Evolutionary conservation across 2,888 invertebrate genomes (phyloP), one percentile per base, ranked within the genome.

Genomic region (Enchytraeus crypticus): DNA sequence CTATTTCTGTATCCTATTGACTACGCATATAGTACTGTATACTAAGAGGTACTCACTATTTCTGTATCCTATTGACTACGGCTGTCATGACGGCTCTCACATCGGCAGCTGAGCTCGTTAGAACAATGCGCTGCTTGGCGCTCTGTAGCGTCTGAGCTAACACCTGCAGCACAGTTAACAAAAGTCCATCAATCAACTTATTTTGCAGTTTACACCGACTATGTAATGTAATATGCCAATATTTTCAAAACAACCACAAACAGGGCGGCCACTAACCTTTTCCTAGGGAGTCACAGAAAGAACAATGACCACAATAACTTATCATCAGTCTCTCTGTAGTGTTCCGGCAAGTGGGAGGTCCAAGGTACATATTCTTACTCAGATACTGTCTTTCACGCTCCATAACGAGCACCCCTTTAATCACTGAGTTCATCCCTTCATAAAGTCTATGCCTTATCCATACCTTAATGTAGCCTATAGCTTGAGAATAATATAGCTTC

Each of bases 31-130:
- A n/a, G n/a, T n/a, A n/a, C n/a, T n/a, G n/a, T n/a, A n/a, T n/a
- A n/a, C n/a, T n/a, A n/a, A n/a, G n/a, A n/a, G n/a, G n/a, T n/a
- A 62, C 86, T 87, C 79, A 92, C 90, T 89, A 91, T 83, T 93
- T 93, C 74, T 90, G 89, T 72, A 91, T 87, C 77, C 90, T 87
- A 62, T 86, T 86, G 79, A 92, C 88, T 46, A 93, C 83, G 65
- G 88, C 88, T 62, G 88, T 87, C 69, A 93, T 82, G 62, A 90
- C 86, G 23, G 90, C 88, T 68, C 89, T 85, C 4, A 89, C 87
- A 81, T 93, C 93, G 34, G 88, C 85, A 21, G 85, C 84, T 63
- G 87, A 86, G 60, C 85, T 83, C 18, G 89, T 88, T 66, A 88
- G 87, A 70, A 89, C 85, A 60, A 88, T 85, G 74, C 57, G 26